Base-by-base conservation (phyloP, 2,888 invertebrate species). In the Neocrepidodera transversa region DNA sequence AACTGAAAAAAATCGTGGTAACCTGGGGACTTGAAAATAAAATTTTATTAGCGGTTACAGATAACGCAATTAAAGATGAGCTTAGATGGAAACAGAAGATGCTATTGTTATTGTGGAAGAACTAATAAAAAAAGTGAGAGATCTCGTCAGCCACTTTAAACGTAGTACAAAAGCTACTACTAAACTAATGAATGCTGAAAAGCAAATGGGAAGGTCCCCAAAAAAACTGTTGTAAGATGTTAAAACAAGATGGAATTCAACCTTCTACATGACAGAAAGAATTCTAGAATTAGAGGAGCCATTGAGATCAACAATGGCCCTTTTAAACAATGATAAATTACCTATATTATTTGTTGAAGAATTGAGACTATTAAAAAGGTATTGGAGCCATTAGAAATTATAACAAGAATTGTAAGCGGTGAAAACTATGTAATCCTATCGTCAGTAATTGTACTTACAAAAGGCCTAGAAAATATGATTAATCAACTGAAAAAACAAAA, bases 21-120 rank as follows among this genome's bases (percentile, higher is more conserved):
- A 60, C 68, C 30, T 72, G 66, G 68, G 60, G 54, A 10, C n/a
- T 72, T 16, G 49, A 60, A 50, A 52, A 66, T 10, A 72, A 72
- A 67, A 58, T 72, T 57, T 28, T 68, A 13, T 36, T 71, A 23
- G 65, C 62, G 2, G 61, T 73, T 13, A 66, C 64, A 11, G 67
- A 68, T 42, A 71, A 70, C 50, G 62, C 65, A 7, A 60, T 68
- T 38, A 47, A 50, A 28, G 53, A 62, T 14, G 14, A 55, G 11
- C 40, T 67, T 17, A 36, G 53, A 11, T 66, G 60, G 64, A 66
- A 63, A 42, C 65, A 68, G 66, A 64, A 55, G 68, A 70, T 23
- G 23, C 23, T 5, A 23, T 23, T 23, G 6, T 6, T 6, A 23
- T 23, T 23, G 23, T 23, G 3, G 23, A 23, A 23, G 6, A 10